Percentiles rank a stretch among this genome's conserved stretches.
Conservation (phyloP, 2,113 vertebrate species). For the Dicerorhinus sumatrensis region DNA sequence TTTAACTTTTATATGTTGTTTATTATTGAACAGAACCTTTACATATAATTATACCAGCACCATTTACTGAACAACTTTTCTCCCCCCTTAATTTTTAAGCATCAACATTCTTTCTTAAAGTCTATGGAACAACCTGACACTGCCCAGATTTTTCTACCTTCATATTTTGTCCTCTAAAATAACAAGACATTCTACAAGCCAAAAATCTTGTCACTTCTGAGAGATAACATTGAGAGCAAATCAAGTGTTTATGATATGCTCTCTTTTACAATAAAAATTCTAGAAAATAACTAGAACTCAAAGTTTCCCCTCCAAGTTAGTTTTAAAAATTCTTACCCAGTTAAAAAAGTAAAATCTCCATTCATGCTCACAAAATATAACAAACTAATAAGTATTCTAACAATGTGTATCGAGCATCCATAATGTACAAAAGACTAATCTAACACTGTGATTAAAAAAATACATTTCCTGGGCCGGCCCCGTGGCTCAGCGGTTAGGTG, state of each 20-base stretch:
- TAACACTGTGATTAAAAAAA: background rate
- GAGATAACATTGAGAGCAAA: background rate
- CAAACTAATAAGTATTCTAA: background rate
- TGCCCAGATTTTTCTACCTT: background rate
- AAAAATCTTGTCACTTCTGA: background rate
- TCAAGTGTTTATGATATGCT: slow-evolving; percentile 19
- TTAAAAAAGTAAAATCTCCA: background rate
- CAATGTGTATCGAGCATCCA: background rate
- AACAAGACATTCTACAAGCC: background rate
- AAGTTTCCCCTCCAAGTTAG: background rate
- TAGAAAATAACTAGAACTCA: background rate
- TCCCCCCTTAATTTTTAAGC: background rate
- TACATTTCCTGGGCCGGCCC: background rate
- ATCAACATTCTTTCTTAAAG: background rate
- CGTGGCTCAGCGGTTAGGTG: too few species aligned
- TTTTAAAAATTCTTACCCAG: background rate
- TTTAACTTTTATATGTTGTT: background rate
- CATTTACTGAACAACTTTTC: background rate
- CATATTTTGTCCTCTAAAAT: background rate
- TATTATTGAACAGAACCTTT: background rate
- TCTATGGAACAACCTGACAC: background rate
- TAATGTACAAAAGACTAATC: background rate
- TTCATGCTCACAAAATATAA: background rate
- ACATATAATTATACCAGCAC: background rate
- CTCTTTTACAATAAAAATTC: background rate